Percentiles rank a stretch among this genome's conserved stretches.
These are phyloP conservation scores for Spinus olivaceus DNA, from an alignment of 2,797 vertebrate genomes.

Conservation along the genomic window DNA sequence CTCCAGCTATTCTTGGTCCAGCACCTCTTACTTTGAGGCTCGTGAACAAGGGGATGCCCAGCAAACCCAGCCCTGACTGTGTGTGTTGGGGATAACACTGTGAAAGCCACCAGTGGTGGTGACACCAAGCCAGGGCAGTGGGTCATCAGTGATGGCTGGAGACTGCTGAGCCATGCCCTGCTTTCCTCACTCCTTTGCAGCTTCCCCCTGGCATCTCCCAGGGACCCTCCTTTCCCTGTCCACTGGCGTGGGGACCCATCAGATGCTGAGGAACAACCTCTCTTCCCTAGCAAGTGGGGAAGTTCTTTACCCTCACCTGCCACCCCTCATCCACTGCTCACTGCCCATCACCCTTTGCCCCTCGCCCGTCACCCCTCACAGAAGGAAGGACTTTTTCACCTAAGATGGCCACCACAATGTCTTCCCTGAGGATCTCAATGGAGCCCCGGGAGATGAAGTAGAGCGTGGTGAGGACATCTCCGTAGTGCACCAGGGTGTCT, in stretches of 20 bases:
- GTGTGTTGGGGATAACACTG: neutral
- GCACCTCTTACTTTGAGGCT: neutral
- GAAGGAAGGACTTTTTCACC: constrained; percentile 73
- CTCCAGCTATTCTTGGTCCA: neutral
- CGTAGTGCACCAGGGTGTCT: constrained; percentile 94
- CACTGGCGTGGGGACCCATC: rapidly evolving
- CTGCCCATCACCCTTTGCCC: neutral
- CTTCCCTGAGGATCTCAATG: constrained; percentile 93
- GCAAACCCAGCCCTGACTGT: rapidly evolving
- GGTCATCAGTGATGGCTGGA: neutral
- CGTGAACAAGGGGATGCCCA: neutral
- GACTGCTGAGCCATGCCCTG: neutral
- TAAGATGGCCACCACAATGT: constrained; percentile 95
- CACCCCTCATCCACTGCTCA: neutral
- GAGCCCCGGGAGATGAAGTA: constrained; percentile 98
- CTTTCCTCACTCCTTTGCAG: neutral
- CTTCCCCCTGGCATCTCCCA: neutral
- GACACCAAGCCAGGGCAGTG: neutral
- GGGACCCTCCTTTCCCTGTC: neutral
- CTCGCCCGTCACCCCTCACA: rapidly evolving
- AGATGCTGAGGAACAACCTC: neutral
- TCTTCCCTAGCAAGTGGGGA: neutral
- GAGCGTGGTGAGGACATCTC: constrained; percentile 92
- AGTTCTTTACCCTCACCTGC: neutral
- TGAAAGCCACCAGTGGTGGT: neutral